Evolutionary conservation across 2,888 invertebrate species (phyloP).

Genomic region (Apodemia hepburni): DNA sequence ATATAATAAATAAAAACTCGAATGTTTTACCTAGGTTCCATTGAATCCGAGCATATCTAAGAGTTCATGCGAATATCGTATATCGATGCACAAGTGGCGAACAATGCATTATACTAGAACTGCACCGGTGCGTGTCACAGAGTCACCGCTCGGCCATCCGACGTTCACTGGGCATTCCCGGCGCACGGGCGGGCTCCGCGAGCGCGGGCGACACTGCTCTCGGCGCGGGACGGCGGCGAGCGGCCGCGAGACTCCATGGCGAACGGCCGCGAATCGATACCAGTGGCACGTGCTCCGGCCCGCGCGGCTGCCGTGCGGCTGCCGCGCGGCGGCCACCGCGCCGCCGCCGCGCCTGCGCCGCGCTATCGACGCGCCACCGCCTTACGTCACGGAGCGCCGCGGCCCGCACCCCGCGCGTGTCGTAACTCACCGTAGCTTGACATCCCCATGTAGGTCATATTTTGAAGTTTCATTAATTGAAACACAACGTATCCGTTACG

Average conservation of each 20-base stretch:
- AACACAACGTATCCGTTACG: not conserved
- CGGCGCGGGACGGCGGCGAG: not conserved
- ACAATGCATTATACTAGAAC: not conserved
- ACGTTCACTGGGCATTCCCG: not conserved
- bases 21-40: constrained; percentile 8
- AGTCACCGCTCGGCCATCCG: not conserved
- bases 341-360: too few species aligned
- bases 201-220: not conserved
- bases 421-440: not conserved
- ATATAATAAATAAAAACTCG: not conserved
- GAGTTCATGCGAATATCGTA: constrained; percentile 10
- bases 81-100: not conserved
- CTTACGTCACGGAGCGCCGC: too few species aligned
- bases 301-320: too few species aligned
- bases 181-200: not conserved
- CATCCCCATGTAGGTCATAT: constrained; percentile 1
- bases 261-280: not conserved
- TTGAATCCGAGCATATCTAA: constrained; percentile 12
- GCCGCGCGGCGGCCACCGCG: too few species aligned
- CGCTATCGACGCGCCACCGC: too few species aligned
- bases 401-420: not conserved
- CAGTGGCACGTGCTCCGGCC: too few species aligned
- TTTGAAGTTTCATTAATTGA: constrained; percentile 1
- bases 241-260: constrained; percentile 1
- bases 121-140: not conserved